Percentiles rank a stretch among this genome's conserved stretches.
Conservation (phyloP, 2,797 vertebrate species). For the Sebastes steindachneri region DNA sequence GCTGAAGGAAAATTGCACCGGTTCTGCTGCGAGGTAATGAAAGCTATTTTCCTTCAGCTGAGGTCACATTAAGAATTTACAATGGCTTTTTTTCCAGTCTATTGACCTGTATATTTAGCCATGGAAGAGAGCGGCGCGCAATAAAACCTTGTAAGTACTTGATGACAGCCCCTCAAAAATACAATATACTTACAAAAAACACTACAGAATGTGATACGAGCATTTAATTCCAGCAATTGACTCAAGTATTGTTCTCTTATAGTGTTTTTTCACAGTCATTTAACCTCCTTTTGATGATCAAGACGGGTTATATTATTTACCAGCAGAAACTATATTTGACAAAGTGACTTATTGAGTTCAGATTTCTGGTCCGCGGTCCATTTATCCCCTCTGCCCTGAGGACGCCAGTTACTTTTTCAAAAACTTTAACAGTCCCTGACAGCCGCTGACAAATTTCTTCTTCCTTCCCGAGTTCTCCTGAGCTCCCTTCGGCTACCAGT, state of each 20-base stretch:
- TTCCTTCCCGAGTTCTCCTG: constrained; percentile 11
- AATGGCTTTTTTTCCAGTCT: constrained; percentile 44
- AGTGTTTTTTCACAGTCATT: constrained; percentile 1
- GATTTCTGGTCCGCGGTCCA: constrained; percentile 13
- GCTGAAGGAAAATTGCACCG: constrained; percentile 17
- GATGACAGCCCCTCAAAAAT: constrained; percentile 20
- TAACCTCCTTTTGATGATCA: not conserved
- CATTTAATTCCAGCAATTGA: constrained; percentile 2
- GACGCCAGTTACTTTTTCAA: constrained; percentile 27
- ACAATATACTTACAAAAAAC: constrained; percentile 14
- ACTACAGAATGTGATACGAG: not conserved
- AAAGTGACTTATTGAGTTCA: constrained; percentile 18
- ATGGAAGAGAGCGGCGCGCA: constrained; percentile 29
- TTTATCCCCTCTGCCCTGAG: constrained; percentile 25
- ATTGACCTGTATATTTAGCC: constrained; percentile 52
- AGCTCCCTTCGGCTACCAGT: constrained; percentile 18
- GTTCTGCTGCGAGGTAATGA: constrained; percentile 26
- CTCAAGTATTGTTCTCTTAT: not conserved
- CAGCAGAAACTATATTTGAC: constrained; percentile 16
- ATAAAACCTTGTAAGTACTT: constrained; percentile 37
- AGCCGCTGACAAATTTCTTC: constrained; percentile 39
- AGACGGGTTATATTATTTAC: not conserved
- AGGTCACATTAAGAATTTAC: constrained; percentile 62
- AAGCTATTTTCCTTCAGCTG: constrained; percentile 38
- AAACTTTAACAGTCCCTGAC: constrained; percentile 43